A percentile compares a stretch with the other conserved stretches of the same genome.
Conservation (phyloP, 2,113 vertebrate species). For the Antennarius striatus region DNA sequence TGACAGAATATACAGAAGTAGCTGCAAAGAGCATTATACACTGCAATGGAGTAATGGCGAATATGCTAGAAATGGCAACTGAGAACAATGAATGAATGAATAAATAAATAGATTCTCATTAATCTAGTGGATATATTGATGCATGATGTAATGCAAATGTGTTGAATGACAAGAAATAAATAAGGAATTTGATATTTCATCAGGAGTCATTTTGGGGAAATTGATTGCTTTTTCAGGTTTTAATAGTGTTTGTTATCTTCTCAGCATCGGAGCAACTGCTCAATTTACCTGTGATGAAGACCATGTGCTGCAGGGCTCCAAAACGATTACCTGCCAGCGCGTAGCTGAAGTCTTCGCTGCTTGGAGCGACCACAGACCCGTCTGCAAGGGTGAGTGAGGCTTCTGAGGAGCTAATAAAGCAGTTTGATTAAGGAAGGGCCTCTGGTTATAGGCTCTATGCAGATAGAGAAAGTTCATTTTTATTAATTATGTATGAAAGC, state of each 20-base stretch:
- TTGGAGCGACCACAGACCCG: constrained; percentile 96
- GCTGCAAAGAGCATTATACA: no score
- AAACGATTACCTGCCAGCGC: constrained; percentile 94
- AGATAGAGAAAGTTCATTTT: constrained; percentile 67
- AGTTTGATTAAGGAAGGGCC: constrained; percentile 71
- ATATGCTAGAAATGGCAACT: not conserved
- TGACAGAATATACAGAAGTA: no score
- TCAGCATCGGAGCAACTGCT: constrained; percentile 89
- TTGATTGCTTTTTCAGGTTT: constrained; percentile 41
- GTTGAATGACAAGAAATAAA: constrained; percentile 21
- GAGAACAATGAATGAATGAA: not conserved
- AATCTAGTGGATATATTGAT: constrained; percentile 7
- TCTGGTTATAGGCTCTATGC: constrained; percentile 61
- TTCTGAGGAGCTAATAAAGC: constrained; percentile 62
- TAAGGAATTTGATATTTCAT: constrained; percentile 37
- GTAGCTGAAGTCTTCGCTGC: constrained; percentile 96
- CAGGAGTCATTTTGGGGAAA: constrained; percentile 37
- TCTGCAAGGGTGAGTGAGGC: constrained; percentile 91
- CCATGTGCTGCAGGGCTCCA: constrained; percentile 95
- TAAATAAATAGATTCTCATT: not conserved
- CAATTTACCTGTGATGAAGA: constrained; percentile 96
- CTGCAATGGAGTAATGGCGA: no score
- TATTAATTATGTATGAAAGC: constrained; percentile 74
- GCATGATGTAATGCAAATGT: not conserved
- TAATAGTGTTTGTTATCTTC: constrained; percentile 61